phyloP scores from a whole-genome alignment of 1,140 invertebrate species.

The Plodia interpunctella region DNA sequence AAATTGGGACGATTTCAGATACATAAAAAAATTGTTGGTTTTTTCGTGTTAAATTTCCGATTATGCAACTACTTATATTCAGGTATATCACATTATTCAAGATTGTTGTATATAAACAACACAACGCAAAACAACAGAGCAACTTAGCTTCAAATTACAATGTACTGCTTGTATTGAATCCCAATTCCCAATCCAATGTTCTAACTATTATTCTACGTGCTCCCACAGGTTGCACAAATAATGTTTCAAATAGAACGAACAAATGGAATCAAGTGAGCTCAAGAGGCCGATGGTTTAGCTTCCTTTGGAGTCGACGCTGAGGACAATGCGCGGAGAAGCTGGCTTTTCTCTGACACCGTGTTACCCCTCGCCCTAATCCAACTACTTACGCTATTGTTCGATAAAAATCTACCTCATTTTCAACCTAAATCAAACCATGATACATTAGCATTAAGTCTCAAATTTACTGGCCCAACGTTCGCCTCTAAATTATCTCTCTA shows the following conservation, averaged over 20 bases:
- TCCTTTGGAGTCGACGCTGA: constrained; percentile 33
- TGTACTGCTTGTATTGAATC: constrained; percentile 21
- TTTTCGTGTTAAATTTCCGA: too few relatives aligned
- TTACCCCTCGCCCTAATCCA: constrained; percentile 50
- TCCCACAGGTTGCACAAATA: constrained; percentile 34
- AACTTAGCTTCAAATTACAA: neutral
- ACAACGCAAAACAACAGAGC: neutral
- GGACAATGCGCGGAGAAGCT: constrained; percentile 38
- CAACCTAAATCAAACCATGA: constrained; percentile 33
- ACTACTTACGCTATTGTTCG: constrained; percentile 40
- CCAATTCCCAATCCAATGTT: constrained; percentile 47
- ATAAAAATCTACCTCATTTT: constrained; percentile 13
- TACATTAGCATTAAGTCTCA: constrained; percentile 16
- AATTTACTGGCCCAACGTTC: constrained; percentile 16
- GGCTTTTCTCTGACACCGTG: constrained; percentile 42
- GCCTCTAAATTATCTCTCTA: constrained; percentile 46
- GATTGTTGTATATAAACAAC: neutral
- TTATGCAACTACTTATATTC: too few relatives aligned
- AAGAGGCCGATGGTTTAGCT: constrained; percentile 32
- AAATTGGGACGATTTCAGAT: too few relatives aligned
- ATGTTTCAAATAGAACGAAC: constrained; percentile 18
- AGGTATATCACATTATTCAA: too few relatives aligned
- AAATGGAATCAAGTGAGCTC: constrained; percentile 24
- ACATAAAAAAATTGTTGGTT: too few relatives aligned
- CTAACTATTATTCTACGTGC: constrained; percentile 22